Evolutionary conservation across 2,888 invertebrate genomes (phyloP).

Genomic region (Clitarchus hookeri): DNA sequence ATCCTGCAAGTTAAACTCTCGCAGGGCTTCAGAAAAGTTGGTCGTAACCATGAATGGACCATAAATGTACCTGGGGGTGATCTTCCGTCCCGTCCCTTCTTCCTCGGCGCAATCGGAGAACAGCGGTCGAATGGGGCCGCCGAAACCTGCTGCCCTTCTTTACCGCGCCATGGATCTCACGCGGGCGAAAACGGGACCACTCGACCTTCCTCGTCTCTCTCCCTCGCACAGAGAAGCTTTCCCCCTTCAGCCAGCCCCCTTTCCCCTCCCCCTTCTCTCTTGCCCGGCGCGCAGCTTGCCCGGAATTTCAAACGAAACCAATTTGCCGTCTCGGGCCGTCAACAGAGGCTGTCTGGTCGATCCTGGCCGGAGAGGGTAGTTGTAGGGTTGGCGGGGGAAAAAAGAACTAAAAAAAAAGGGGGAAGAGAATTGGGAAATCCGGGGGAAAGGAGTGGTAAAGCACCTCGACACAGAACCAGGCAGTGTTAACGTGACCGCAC

Average conservation of each 20-base stretch:
- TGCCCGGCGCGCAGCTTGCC: slow-evolving; percentile 20
- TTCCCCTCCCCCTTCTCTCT: neutral
- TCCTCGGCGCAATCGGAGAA: too few species aligned
- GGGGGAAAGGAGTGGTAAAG: neutral
- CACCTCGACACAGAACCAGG: neutral
- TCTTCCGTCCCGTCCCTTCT: neutral
- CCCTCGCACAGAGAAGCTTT: neutral
- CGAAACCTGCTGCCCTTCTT: neutral
- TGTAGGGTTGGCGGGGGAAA: slow-evolving; percentile 1
- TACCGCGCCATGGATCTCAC: neutral
- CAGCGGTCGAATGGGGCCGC: neutral
- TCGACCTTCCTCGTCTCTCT: neutral
- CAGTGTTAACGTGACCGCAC: neutral
- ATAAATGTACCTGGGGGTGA: too few species aligned
- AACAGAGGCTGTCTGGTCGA: slow-evolving; percentile 23
- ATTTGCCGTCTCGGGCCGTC: slow-evolving; percentile 26
- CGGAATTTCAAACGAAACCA: slow-evolving; percentile 33
- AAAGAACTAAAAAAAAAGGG: neutral
- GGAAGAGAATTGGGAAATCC: too few species aligned
- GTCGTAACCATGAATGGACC: too few species aligned
- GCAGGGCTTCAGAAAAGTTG: too few species aligned
- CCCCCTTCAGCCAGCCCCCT: neutral
- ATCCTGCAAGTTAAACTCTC: too few species aligned
- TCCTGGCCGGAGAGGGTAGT: slow-evolving; percentile 11
- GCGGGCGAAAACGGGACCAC: neutral